Base-by-base conservation (phyloP, 2,113 vertebrate genomes). In the Thomomys bottae region DNA sequence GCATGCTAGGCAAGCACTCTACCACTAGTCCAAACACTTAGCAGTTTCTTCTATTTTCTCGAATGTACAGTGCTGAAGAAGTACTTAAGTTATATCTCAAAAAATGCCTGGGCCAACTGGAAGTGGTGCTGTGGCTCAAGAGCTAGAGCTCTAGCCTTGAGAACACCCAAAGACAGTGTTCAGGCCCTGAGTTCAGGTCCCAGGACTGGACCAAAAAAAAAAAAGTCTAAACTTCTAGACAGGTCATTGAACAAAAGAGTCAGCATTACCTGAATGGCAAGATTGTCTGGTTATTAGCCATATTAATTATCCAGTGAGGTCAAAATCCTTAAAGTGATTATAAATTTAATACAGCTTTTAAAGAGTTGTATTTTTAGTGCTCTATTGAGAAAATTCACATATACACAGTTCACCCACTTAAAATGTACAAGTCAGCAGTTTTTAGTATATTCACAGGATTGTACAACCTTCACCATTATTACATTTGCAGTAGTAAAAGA, bases 291-390 rank as follows among this genome's bases (percentile, higher is more conserved):
- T 93, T 89, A 89, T 93, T 85, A 76, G 42, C 83, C 45, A 87
- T 40, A 72, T 93, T 87, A 28, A 57, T 94, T 75, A 73, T 42
- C 70, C 28, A 11, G 28, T 38, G 15, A 86, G 26, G 32, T 92
- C 80, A 82, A 34, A 91, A 89, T 93, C n/a, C 14, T 93, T 91
- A 70, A 57, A 90, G 68, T 61, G 91, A 76, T 77, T 81, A 40
- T 73, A 66, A 70, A 24, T 34, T 78, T 84, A 36, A 81, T 80
- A 88, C 63, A 88, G 20, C 54, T 45, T 66, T 84, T 83, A 86
- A 71, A 75, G 21, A 91, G 4, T 88, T 95, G 6, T 92, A 45
- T 87, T 89, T 92, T 80, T 80, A 92, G 12, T 79, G n/a, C 7
- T 81, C 79, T 81, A 8, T 70, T 85, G 54, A 40, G 83, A 17